phyloP scores from a whole-genome alignment of 2,888 invertebrate genomes.

The Cremastobaeus sp. region DNA sequence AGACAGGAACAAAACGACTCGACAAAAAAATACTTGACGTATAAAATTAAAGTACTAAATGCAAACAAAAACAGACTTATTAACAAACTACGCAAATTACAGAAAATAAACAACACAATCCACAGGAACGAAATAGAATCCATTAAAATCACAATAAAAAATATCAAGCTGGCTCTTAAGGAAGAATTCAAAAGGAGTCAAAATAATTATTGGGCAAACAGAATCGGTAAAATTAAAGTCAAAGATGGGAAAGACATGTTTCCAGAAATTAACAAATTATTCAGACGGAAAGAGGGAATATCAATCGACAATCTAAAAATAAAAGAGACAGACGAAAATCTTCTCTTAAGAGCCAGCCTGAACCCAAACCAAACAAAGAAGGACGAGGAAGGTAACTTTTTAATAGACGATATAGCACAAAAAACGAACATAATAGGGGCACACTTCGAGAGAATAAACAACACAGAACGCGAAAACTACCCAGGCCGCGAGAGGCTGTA shows the following conservation, averaged over 20 bases:
- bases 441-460: constrained; percentile 6
- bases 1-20: background rate
- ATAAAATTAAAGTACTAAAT: constrained; percentile 1
- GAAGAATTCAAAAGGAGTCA: constrained; percentile 1
- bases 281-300: constrained; percentile 25
- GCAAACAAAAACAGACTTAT: constrained; percentile 5
- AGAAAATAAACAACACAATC: background rate
- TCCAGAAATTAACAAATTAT: constrained; percentile 40
- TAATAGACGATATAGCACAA: constrained; percentile 1
- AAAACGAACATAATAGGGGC: background rate
- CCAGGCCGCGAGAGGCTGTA: background rate
- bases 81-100: background rate
- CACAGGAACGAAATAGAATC: background rate
- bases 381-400: background rate
- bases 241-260: constrained; percentile 23
- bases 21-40: constrained; percentile 5
- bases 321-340: background rate
- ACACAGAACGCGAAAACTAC: background rate
- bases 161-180: constrained; percentile 11
- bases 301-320: constrained; percentile 9
- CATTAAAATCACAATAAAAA: constrained; percentile 5
- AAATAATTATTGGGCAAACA: constrained; percentile 30
- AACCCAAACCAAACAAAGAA: background rate
- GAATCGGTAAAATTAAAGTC: constrained; percentile 13
- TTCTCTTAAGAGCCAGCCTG: background rate